A percentile compares a stretch with the other conserved stretches of the same genome.
These are phyloP conservation scores for Acinonyx jubatus DNA, from an alignment of 2,113 vertebrate species.

Conservation along the genomic window DNA sequence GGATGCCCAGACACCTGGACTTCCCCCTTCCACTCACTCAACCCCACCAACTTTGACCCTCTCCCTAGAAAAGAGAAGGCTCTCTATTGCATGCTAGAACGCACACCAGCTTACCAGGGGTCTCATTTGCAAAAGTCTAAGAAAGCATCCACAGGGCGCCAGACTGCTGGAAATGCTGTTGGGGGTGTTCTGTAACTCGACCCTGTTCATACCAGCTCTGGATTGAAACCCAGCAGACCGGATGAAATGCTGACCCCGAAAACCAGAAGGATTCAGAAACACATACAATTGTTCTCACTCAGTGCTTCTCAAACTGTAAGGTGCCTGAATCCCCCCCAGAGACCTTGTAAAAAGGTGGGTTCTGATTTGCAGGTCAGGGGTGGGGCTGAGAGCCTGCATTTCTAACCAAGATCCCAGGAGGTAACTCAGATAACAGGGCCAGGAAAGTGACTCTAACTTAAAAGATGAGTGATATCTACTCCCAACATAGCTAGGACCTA, in stretches of 20 bases:
- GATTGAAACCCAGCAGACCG: conserved; percentile 4
- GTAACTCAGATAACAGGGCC: background rate
- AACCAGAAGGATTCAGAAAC: background rate
- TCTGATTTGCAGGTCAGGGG: background rate
- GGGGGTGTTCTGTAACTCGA: background rate
- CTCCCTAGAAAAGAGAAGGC: background rate
- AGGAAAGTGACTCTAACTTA: background rate
- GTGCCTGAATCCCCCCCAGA: background rate
- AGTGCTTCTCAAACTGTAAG: background rate
- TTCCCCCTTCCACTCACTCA: background rate
- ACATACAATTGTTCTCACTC: background rate
- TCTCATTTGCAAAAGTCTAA: conserved; percentile 35
- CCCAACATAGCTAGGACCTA: background rate
- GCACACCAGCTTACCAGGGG: background rate
- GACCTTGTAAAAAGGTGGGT: background rate
- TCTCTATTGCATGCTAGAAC: background rate
- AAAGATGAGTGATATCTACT: background rate
- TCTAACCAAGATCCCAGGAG: background rate
- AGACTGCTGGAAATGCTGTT: background rate
- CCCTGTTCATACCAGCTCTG: background rate
- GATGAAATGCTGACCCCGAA: background rate
- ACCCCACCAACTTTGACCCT: background rate
- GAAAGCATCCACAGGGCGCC: background rate
- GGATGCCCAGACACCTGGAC: background rate
- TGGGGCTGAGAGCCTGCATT: background rate